Percentiles rank a stretch among this genome's conserved stretches.
phyloP scores from a whole-genome alignment of 2,113 vertebrate genomes.

The Meriones unguiculatus region DNA sequence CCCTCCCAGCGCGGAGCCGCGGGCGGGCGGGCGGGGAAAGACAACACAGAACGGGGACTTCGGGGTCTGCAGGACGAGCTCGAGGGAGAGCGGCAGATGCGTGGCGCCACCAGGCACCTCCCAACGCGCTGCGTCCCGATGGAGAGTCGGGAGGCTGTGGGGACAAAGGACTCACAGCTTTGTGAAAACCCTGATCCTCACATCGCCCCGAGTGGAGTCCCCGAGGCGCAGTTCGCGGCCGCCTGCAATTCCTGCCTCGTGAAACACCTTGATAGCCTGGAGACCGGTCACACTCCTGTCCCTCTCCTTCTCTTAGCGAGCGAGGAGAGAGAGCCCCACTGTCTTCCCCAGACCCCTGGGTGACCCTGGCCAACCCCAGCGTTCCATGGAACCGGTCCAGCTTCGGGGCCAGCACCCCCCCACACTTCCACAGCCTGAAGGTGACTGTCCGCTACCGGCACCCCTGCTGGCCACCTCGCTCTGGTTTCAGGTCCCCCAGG shows the following conservation, averaged over 20 bases:
- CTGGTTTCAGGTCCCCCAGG: not conserved
- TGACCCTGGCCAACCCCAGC: not conserved
- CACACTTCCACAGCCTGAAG: not conserved
- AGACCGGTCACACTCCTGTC: not conserved
- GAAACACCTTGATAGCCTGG: not conserved
- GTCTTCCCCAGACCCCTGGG: not conserved
- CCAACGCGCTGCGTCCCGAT: not conserved
- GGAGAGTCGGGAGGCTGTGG: not conserved
- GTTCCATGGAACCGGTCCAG: not conserved
- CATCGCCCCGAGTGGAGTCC: not conserved
- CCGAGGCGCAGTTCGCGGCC: not conserved
- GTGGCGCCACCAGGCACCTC: slow-evolving; percentile 63
- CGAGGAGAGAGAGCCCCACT: too few species aligned
- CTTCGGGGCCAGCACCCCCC: not conserved
- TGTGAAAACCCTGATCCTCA: not conserved
- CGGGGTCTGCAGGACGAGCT: not conserved
- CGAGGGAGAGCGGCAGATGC: not conserved
- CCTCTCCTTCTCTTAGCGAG: not conserved
- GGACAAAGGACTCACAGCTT: not conserved
- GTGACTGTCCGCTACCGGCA: not conserved
- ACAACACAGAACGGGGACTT: not conserved
- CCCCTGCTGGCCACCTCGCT: not conserved
- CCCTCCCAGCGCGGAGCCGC: not conserved
- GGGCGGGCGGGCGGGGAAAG: slow-evolving; percentile 42
- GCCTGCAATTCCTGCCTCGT: not conserved